A percentile compares a stretch with the other conserved stretches of the same genome.
Evolutionary conservation across 2,113 vertebrate genomes (phyloP).

Genomic region (Scartelaos histophorus): DNA sequence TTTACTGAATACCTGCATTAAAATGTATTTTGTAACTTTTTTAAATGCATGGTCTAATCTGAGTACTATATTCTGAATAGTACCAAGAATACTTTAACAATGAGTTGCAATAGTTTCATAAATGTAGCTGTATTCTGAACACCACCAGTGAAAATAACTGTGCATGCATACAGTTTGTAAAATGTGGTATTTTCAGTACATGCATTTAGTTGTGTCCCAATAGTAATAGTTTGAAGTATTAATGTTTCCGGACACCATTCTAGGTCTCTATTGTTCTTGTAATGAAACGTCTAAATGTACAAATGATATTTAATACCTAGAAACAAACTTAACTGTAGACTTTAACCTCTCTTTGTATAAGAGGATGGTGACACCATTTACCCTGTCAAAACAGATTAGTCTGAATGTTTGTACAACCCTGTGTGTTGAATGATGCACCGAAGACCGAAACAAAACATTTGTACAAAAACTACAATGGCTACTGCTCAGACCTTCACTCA

Average conservation of each 20-base stretch:
- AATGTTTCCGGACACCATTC: background rate
- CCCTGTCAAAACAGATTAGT: background rate
- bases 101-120: no score
- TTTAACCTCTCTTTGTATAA: background rate
- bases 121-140: no score
- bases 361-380: background rate
- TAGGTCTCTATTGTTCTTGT: background rate
- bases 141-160: no score
- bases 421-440: background rate
- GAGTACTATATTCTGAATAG: no score
- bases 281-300: background rate
- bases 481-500: background rate
- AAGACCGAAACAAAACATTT: background rate
- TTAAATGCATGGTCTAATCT: no score
- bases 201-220: no score
- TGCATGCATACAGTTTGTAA: no score
- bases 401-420: background rate
- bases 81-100: no score
- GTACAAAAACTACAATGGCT: background rate
- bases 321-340: background rate
- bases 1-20: no score
- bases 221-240: background rate
- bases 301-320: no score
- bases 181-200: no score
- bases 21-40: no score